Conservation (phyloP, 2,113 vertebrate species). For the Petrocephalus zakoni region DNA sequence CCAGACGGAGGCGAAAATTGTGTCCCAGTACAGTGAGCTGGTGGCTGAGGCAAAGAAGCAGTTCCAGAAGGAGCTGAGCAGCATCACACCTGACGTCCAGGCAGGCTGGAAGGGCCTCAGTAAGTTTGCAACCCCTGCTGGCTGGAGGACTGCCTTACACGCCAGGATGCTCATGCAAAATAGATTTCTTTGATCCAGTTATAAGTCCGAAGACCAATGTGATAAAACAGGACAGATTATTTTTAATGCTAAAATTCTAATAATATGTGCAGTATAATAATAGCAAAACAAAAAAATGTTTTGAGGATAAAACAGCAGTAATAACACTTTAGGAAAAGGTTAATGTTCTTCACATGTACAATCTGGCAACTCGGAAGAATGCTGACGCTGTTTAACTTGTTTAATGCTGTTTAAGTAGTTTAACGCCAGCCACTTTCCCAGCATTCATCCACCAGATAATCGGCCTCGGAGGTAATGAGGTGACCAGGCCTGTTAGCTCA, state of each 20-base stretch:
- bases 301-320: neutral
- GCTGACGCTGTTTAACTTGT: neutral
- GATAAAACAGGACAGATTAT: neutral
- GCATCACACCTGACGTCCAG: constrained; percentile 85
- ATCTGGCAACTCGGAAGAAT: neutral
- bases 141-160: neutral
- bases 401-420: neutral
- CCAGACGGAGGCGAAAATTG: constrained; percentile 84
- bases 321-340: neutral
- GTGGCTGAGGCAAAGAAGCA: constrained; percentile 82
- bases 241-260: neutral
- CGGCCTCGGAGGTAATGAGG: too few species aligned
- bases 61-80: constrained; percentile 86
- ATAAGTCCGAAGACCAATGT: neutral
- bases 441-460: neutral
- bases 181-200: neutral
- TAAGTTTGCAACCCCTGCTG: constrained; percentile 59
- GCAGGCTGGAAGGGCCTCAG: constrained; percentile 89
- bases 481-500: too few species aligned
- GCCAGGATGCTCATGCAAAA: neutral
- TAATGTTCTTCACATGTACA: neutral
- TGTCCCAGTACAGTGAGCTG: constrained; percentile 89
- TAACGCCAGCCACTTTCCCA: neutral
- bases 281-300: too few species aligned
- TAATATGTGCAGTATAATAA: neutral